These are phyloP conservation scores for Drosophila ficusphila DNA, from an alignment of 1,140 invertebrate species.

Conservation along the genomic window DNA sequence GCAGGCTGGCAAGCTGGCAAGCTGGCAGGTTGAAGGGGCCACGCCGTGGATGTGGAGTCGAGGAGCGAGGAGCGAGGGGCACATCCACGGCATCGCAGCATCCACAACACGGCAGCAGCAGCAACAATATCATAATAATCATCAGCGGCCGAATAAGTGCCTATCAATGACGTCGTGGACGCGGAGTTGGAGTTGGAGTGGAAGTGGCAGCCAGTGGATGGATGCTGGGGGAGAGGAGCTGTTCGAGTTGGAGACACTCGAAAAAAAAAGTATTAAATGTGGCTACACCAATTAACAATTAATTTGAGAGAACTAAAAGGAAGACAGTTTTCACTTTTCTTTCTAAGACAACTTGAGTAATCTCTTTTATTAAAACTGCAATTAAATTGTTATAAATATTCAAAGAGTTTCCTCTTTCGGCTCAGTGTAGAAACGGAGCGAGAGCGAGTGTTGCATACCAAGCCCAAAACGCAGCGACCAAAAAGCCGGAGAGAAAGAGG, in stretches of 20 bases:
- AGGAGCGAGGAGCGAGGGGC: too few relatives aligned
- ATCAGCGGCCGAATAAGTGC: slow-evolving; percentile 76
- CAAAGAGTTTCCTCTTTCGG: not conserved
- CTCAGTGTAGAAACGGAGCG: slow-evolving; percentile 16
- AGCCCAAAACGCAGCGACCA: slow-evolving; percentile 60
- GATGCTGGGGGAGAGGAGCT: slow-evolving; percentile 10
- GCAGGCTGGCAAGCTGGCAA: not conserved
- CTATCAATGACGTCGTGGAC: slow-evolving; percentile 71
- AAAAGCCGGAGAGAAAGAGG: slow-evolving; percentile 26
- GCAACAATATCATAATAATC: slow-evolving; percentile 82
- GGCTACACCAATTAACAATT: not conserved
- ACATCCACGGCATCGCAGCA: slow-evolving; percentile 28
- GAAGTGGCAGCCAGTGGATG: slow-evolving; percentile 40
- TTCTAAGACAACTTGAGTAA: too few relatives aligned
- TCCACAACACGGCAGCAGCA: slow-evolving; percentile 58
- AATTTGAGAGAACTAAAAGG: not conserved
- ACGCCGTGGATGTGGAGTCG: slow-evolving; percentile 19
- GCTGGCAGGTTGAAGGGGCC: not conserved
- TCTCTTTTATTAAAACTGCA: too few relatives aligned
- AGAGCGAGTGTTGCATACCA: slow-evolving; percentile 50
- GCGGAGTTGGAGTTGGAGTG: slow-evolving; percentile 51
- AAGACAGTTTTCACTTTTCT: too few relatives aligned
- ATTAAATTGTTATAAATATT: too few relatives aligned
- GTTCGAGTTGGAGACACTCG: slow-evolving; percentile 17
- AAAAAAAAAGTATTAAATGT: slow-evolving; percentile 16